Evolutionary conservation across 2,113 vertebrate genomes (phyloP).

Genomic region (Donacobius atricapilla): DNA sequence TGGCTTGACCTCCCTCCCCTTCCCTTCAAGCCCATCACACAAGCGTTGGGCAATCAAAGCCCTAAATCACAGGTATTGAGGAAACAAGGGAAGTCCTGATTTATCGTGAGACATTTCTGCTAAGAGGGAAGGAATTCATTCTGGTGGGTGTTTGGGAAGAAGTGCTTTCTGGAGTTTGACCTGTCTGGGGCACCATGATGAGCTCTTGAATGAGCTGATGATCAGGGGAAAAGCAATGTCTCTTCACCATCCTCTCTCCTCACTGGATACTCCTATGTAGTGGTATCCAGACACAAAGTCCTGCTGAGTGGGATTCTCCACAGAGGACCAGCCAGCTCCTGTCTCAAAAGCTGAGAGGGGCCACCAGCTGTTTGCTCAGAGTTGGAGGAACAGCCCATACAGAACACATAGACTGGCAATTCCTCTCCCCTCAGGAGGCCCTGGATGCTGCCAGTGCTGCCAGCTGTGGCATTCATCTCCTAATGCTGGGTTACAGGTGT

Average conservation of each 20-base stretch:
- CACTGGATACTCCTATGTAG: not conserved
- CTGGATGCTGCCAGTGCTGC: not conserved
- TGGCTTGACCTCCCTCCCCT: not conserved
- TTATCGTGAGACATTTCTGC: not conserved
- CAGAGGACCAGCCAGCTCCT: not conserved
- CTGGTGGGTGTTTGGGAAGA: not conserved
- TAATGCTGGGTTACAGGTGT: not conserved
- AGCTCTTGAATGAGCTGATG: not conserved
- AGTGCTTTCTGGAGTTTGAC: not conserved
- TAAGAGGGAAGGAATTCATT: constrained; percentile 13
- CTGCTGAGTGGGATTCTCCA: not conserved
- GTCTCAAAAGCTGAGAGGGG: not conserved
- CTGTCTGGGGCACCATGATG: not conserved
- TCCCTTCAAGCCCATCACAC: not conserved
- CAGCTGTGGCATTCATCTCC: too few species aligned
- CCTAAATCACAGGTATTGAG: constrained; percentile 40
- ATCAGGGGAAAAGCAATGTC: not conserved
- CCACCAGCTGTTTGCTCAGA: not conserved
- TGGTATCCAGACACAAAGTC: not conserved
- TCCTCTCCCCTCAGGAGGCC: not conserved
- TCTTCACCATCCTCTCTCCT: not conserved
- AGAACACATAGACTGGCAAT: rapidly evolving
- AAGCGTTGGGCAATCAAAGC: not conserved
- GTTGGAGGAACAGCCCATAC: not conserved
- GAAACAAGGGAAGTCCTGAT: not conserved